Percentiles rank a stretch among this genome's conserved stretches.
phyloP scores from a whole-genome alignment of 2,113 vertebrate species.

The Taxidea taxus region DNA sequence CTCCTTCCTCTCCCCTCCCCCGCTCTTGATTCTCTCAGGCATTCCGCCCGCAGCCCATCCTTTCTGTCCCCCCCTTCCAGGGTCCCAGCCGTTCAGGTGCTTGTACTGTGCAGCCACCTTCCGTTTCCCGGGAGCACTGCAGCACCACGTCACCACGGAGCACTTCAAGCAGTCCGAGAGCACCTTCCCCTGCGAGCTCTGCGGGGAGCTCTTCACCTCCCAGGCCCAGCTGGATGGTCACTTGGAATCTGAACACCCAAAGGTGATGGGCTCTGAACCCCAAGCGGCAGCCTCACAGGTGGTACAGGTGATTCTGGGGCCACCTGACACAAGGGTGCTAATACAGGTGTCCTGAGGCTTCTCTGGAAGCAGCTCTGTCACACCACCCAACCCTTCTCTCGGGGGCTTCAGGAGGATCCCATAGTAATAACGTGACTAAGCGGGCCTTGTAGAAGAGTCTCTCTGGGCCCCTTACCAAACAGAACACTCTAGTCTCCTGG shows the following conservation, averaged over 20 bases:
- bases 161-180: constrained; percentile 80
- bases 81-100: constrained; percentile 76
- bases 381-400: neutral
- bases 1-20: neutral
- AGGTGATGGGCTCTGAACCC: constrained; percentile 69
- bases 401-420: neutral
- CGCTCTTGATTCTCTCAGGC: neutral
- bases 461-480: neutral
- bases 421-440: neutral
- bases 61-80: constrained; percentile 36
- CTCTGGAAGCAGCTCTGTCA: neutral
- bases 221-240: constrained; percentile 86
- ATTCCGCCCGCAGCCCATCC: neutral
- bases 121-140: constrained; percentile 83
- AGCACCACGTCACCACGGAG: constrained; percentile 83
- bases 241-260: constrained; percentile 84
- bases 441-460: neutral
- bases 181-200: constrained; percentile 85
- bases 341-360: neutral
- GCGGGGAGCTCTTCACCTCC: constrained; percentile 83
- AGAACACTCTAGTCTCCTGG: neutral
- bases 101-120: constrained; percentile 81
- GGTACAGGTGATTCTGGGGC: constrained; percentile 78
- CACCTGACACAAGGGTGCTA: fast-evolving
- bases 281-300: constrained; percentile 79